A percentile compares a stretch with the other conserved stretches of the same genome.
Evolutionary conservation across 2,888 invertebrate genomes (phyloP).

Genomic region (Balanococcus diminutus): DNA sequence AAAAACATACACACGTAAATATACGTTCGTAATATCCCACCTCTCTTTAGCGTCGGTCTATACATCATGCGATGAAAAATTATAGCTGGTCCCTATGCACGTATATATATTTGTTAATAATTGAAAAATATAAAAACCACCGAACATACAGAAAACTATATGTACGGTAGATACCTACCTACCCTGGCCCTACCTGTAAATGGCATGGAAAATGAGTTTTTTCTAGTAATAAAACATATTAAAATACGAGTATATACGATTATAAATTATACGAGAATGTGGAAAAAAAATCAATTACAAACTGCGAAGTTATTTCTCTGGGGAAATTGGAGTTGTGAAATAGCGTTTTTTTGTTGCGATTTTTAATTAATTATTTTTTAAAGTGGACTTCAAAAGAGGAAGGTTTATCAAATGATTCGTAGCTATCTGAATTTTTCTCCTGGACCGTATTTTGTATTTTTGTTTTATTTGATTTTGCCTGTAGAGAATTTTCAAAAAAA

Average conservation of each 20-base stretch:
- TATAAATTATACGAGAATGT: background rate
- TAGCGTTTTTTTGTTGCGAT: background rate
- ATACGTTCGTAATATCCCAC: no score
- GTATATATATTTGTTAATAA: slow-evolving; percentile 16
- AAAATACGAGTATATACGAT: background rate
- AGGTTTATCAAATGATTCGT: no score
- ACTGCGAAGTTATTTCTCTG: slow-evolving; percentile 14
- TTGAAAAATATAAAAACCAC: slow-evolving; percentile 25
- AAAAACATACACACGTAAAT: background rate
- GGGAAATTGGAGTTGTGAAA: background rate
- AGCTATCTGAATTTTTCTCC: no score
- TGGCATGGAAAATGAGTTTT: slow-evolving; percentile 10
- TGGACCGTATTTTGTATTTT: no score
- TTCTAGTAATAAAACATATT: background rate
- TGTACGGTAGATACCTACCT: background rate
- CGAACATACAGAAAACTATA: background rate
- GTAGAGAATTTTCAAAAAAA: no score
- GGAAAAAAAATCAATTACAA: slow-evolving; percentile 6
- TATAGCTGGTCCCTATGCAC: background rate
- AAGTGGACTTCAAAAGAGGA: no score
- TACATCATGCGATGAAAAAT: background rate
- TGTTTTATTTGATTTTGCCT: no score
- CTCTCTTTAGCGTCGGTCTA: background rate
- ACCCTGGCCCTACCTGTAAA: background rate
- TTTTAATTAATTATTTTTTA: slow-evolving; percentile 27